Evolutionary conservation across 1,140 invertebrate genomes (phyloP), one percentile per base, ranked within the genome.

Genomic region (Apis laboriosa): DNA sequence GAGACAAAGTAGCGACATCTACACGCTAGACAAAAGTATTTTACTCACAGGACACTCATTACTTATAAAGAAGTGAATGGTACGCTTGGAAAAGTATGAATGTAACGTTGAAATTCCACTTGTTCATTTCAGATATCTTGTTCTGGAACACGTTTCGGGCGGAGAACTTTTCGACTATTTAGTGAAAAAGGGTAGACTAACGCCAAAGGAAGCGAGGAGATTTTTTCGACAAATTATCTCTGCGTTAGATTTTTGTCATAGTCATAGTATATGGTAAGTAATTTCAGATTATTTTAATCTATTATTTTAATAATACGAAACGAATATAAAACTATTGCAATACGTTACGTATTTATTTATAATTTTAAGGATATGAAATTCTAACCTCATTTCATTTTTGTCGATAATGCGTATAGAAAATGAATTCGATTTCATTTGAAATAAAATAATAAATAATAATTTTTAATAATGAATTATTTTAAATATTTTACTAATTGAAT

Each of bases 181-280:
- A 85, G 99, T 99, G 58, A 99, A 99, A 92, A 99, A 99, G 94
- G 99, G 99, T 70, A 95, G 99, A 67, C 95, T 99, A 49, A 99
- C 99, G 76, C 99, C 99, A 0, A 99, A 99, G 94, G 99, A 99
- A 95, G 99, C 99, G 0, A 95, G 99, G 77, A 96, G 98, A 91
- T 99, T 99, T 95, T 99, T 99, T 95, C 95, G 99, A 92, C 99
- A 99, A 96, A 99, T 99, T 86, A 99, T 99, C 92, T 99, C 99
- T 43, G 99, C 99, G 43, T 95, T 99, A 90, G 99, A 99, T 94
- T 99, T 99, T 95, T 99, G 99, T 94, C 99, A 99, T 93, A 99
- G 98, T 94, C 99, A 99, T 95, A 99, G 98, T 89, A 99, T 99
- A 95, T 99, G 99, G 99, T 99, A 95, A 97, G 96, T 64, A 64